These are phyloP conservation scores for Microctonus aethiopoides DNA, from an alignment of 2,888 invertebrate species.

Conservation along the genomic window DNA sequence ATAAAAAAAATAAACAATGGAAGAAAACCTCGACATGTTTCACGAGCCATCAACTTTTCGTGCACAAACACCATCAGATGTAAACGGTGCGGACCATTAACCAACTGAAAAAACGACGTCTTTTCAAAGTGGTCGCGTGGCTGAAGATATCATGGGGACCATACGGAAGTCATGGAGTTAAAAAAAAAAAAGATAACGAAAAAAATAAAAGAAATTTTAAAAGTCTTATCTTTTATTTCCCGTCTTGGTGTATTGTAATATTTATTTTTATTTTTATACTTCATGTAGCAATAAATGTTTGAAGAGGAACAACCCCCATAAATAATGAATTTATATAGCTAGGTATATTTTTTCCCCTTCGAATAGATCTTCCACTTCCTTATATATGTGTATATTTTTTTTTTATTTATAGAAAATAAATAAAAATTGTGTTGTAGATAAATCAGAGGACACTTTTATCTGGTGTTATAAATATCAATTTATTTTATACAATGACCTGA, in stretches of 20 bases:
- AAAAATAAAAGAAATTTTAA: not conserved
- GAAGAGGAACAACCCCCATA: not conserved
- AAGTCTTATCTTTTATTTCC: not conserved
- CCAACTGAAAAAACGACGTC: slow-evolving; percentile 17
- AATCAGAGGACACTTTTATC: not conserved
- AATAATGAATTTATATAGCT: not conserved
- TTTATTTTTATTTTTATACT: not conserved
- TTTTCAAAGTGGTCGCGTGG: not conserved
- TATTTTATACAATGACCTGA: not conserved
- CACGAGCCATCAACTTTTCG: slow-evolving; percentile 34
- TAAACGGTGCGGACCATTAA: slow-evolving; percentile 30
- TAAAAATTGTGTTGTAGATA: no score
- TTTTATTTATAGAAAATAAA: no score
- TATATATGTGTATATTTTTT: no score
- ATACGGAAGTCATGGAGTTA: not conserved
- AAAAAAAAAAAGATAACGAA: not conserved
- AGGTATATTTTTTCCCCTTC: not conserved
- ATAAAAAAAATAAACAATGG: slow-evolving; percentile 10
- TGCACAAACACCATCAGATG: slow-evolving; percentile 33
- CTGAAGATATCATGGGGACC: not conserved
- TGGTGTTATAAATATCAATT: not conserved
- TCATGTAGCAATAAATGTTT: not conserved
- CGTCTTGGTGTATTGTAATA: not conserved
- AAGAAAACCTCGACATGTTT: slow-evolving; percentile 35
- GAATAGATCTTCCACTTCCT: not conserved